Percentiles rank a stretch among this genome's conserved stretches.
Conservation (phyloP, 2,888 invertebrate species). For the Cryptocheilus praepositus region DNA sequence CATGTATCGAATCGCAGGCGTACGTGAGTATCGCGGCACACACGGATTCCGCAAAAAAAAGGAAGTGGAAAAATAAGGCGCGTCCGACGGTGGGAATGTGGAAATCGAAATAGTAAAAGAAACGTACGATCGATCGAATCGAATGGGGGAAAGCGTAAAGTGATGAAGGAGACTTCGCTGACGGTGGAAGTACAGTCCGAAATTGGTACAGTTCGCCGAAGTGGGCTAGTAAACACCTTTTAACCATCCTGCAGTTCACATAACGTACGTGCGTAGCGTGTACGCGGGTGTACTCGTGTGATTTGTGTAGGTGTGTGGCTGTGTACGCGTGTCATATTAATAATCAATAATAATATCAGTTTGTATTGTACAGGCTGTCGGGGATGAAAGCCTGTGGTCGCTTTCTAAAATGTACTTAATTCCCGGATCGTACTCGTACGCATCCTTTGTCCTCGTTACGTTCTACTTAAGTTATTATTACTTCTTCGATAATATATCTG, state of each 20-base stretch:
- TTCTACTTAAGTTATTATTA: conserved; percentile 52
- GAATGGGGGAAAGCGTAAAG: not conserved
- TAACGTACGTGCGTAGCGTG: conserved; percentile 1
- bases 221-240: conserved; percentile 68
- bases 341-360: conserved; percentile 73
- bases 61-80: too few species aligned
- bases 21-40: too few species aligned
- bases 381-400: conserved; percentile 63
- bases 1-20: too few species aligned
- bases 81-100: not conserved
- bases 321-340: conserved; percentile 58
- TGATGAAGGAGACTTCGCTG: conserved; percentile 17
- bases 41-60: too few species aligned
- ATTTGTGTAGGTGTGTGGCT: conserved; percentile 18
- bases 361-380: conserved; percentile 72
- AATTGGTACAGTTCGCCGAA: conserved; percentile 57
- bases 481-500: conserved; percentile 1
- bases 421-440: not conserved
- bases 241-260: conserved; percentile 69
- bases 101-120: conserved; percentile 10
- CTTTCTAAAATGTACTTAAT: conserved; percentile 20
- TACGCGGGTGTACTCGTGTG: too few species aligned
- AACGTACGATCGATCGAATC: not conserved
- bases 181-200: conserved; percentile 30
- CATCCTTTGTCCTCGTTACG: conserved; percentile 38